Percentiles rank a stretch among this genome's conserved stretches.
Evolutionary conservation across 2,888 invertebrate species (phyloP).

Genomic region (Biston betularia): DNA sequence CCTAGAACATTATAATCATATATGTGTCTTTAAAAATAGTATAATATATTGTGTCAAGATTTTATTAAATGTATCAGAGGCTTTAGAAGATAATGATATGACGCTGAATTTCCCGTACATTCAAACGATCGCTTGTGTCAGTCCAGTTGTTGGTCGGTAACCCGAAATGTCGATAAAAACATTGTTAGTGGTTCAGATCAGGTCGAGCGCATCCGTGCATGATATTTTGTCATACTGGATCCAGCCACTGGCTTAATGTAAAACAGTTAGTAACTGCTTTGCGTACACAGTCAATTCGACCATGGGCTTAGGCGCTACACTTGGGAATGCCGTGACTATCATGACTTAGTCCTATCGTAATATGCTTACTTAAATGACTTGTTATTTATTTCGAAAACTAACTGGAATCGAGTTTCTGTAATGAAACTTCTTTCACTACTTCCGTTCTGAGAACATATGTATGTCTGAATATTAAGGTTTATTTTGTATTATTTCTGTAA

Average conservation of each 20-base stretch:
- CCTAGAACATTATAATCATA: too few species aligned
- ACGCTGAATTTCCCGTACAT: too few species aligned
- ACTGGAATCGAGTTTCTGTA: not conserved
- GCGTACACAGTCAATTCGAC: slow-evolving; percentile 24
- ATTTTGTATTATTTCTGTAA: not conserved
- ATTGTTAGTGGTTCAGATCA: not conserved
- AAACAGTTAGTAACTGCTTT: slow-evolving; percentile 11
- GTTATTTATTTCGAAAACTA: not conserved
- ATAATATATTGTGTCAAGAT: too few species aligned
- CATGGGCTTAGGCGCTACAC: slow-evolving; percentile 7
- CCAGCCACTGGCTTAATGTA: slow-evolving; percentile 6
- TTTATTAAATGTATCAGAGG: too few species aligned
- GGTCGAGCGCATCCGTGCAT: not conserved
- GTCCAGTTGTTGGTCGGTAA: too few species aligned
- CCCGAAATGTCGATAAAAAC: too few species aligned
- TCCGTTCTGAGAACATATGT: not conserved
- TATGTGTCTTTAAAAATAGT: too few species aligned
- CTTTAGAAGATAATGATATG: too few species aligned
- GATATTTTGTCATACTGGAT: slow-evolving; percentile 1
- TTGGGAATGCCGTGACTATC: slow-evolving; percentile 14
- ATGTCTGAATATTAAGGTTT: not conserved
- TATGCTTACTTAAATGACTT: not conserved
- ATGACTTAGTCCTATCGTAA: not conserved
- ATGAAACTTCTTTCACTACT: not conserved
- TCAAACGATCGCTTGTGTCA: too few species aligned